Conservation (phyloP, 2,888 invertebrate genomes). For the Aphidoletes aphidimyza region DNA sequence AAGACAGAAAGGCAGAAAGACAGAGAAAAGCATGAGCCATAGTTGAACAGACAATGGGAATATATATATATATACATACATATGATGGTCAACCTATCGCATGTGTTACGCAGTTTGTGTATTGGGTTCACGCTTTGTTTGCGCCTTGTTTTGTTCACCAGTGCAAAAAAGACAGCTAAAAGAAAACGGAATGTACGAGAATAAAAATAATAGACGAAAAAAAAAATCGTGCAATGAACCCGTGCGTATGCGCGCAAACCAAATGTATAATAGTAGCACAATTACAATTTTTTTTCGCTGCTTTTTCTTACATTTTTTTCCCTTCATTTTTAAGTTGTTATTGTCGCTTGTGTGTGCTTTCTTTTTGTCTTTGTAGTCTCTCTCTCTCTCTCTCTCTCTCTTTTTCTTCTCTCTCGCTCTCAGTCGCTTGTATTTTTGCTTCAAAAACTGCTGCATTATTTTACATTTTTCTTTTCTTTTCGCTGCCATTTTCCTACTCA, state of each 20-base stretch:
- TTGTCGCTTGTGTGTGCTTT: constrained; percentile 43
- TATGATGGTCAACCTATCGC: constrained; percentile 49
- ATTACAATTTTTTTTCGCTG: constrained; percentile 44
- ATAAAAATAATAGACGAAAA: constrained; percentile 47
- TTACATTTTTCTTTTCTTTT: constrained; percentile 10
- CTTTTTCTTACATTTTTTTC: background rate
- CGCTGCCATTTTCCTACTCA: background rate
- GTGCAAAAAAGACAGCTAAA: constrained; percentile 39
- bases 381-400: too few relatives aligned
- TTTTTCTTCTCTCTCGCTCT: too few relatives aligned
- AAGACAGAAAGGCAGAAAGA: too few relatives aligned
- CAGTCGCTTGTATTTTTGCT: constrained; percentile 41
- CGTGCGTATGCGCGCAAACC: constrained; percentile 49
- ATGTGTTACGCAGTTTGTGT: constrained; percentile 42
- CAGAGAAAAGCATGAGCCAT: background rate
- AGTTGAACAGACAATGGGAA: background rate
- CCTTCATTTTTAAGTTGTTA: constrained; percentile 28
- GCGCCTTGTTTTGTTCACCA: constrained; percentile 41
- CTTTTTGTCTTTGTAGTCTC: constrained; percentile 40
- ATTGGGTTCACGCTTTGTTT: constrained; percentile 50
- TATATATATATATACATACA: background rate
- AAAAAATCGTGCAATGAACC: constrained; percentile 52
- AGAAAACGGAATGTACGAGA: constrained; percentile 51
- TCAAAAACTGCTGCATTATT: constrained; percentile 39
- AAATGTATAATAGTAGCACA: constrained; percentile 54